Base-by-base conservation (phyloP, 2,888 invertebrate species). In the Protula sp. region DNA sequence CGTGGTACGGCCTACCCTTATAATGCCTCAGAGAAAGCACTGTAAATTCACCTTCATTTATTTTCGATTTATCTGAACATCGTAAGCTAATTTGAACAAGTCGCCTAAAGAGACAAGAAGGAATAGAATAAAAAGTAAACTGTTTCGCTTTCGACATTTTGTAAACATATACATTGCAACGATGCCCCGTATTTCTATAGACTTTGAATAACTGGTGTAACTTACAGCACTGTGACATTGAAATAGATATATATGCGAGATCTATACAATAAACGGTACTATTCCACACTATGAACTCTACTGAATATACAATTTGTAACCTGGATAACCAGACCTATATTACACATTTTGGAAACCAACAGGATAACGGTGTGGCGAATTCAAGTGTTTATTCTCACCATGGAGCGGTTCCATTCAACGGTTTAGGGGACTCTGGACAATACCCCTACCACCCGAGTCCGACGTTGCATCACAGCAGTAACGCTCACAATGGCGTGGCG, bases 271-370 rank as follows among this genome's bases (percentile, higher is more conserved):
- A n/a, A n/a, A n/a, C n/a, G n/a, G n/a, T n/a, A n/a, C n/a, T n/a
- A n/a, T n/a, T n/a, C n/a, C 9, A 38, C 38, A 38, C 38, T 38
- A 38, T 38, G 38, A 38, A 38, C 19, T 38, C 38, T 14, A 38
- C 38, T 38, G 38, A 38, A 9, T 79, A 79, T 66, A 78, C 79
- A 30, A 65, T 79, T 55, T 79, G 79, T 65, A 79, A 78, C 67
- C 66, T 79, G 63, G 79, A 79, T 69, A 73, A 73, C 26, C 75
- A 76, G 63, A 74, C 75, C 30, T 77, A 77, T 66, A 70, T 70
- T 54, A 71, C 72, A 47, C 64, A 61, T 24, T 26, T 5, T 19
- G 50, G 24, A 19, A 24, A 24, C 50, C 14, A 5, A 4, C 5
- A 5, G 22, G 5, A 9, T 26, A 4, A 24, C 24, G 24, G 50